These are phyloP conservation scores for Pyrrhosoma nymphula DNA, from an alignment of 2,888 invertebrate genomes.

Conservation along the genomic window DNA sequence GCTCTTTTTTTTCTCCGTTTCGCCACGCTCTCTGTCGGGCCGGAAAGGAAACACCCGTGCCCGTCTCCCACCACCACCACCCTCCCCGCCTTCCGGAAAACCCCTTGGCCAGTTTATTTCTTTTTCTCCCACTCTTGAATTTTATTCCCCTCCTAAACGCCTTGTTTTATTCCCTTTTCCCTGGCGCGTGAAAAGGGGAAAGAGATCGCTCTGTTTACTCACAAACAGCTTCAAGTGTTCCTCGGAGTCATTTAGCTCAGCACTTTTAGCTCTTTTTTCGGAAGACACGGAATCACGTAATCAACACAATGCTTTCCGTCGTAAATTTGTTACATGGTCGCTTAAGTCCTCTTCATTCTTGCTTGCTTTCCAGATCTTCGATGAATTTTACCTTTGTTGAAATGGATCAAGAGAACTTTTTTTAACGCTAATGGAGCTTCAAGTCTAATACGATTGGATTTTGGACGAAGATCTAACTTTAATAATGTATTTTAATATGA, in stretches of 20 bases:
- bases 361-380: no score
- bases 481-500: no score
- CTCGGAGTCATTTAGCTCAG: background rate
- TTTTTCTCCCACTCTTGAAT: background rate
- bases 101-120: background rate
- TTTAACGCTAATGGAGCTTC: no score
- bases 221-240: background rate
- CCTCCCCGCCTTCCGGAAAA: background rate
- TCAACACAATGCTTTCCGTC: background rate
- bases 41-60: background rate
- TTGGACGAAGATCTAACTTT: no score
- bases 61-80: background rate
- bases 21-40: background rate
- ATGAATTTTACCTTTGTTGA: no score
- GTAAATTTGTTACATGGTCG: background rate
- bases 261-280: background rate
- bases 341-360: no score
- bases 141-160: background rate
- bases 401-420: no score
- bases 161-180: background rate
- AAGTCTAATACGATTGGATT: no score
- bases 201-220: background rate
- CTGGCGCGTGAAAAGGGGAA: background rate
- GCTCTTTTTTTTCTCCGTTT: background rate
- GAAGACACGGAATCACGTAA: background rate